Evolutionary conservation across 23 tunicate species (phyloP).

Genomic region (Botrylloides violaceus): DNA sequence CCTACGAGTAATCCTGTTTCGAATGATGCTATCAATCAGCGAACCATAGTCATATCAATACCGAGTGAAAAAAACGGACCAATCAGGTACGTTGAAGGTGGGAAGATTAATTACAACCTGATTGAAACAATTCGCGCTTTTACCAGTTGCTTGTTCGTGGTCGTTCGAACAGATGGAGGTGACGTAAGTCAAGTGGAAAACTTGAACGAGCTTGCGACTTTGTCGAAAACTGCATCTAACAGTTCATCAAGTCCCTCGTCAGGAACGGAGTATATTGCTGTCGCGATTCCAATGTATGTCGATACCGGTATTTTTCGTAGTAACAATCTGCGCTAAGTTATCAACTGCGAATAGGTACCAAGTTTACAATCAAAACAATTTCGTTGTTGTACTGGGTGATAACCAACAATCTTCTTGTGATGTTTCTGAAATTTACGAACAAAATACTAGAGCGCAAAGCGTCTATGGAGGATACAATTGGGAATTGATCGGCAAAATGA

Average conservation of each 20-base stretch:
- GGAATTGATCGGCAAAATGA: neutral
- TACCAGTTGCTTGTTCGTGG: neutral
- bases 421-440: neutral
- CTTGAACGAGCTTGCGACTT: neutral
- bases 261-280: neutral
- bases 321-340: too few species aligned
- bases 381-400: neutral
- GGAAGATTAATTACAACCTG: too few species aligned
- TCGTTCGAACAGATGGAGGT: neutral
- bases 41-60: too few species aligned
- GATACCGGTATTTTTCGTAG: too few species aligned
- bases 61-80: neutral
- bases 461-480: neutral
- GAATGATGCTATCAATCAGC: too few species aligned
- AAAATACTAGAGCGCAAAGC: neutral
- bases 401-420: neutral
- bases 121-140: neutral
- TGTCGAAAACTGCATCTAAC: conserved; percentile 2
- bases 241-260: neutral
- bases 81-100: too few species aligned
- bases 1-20: too few species aligned
- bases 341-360: neutral
- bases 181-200: neutral
- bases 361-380: neutral
- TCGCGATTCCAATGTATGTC: neutral